phyloP scores from a whole-genome alignment of 2,113 vertebrate genomes.

The Centropristis striata region DNA sequence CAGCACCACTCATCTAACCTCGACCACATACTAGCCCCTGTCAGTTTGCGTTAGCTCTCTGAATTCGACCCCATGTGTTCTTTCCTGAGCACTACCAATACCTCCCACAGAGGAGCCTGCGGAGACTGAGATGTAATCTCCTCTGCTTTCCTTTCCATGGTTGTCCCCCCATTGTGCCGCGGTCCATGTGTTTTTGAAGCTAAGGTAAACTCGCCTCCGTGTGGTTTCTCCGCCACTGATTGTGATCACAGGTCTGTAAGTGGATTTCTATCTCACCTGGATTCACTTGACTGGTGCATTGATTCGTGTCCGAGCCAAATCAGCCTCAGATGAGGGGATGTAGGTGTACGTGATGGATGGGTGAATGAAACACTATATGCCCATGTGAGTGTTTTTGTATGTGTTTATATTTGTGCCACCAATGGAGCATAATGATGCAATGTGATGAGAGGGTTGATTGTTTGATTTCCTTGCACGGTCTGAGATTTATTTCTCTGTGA shows the following conservation, averaged over 20 bases:
- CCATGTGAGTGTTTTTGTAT: not conserved
- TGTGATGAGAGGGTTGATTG: not conserved
- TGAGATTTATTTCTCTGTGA: not conserved
- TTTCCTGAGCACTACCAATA: slow-evolving; percentile 43
- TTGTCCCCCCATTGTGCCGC: slow-evolving; percentile 64
- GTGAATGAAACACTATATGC: slow-evolving; percentile 25
- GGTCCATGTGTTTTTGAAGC: slow-evolving; percentile 58
- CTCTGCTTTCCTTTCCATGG: slow-evolving; percentile 57
- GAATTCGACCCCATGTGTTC: slow-evolving; percentile 52
- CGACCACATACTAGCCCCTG: slow-evolving; percentile 51
- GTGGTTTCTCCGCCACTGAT: slow-evolving; percentile 61
- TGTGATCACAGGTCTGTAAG: slow-evolving; percentile 76
- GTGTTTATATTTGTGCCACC: not conserved
- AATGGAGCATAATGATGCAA: slow-evolving; percentile 6
- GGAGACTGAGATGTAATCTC: slow-evolving; percentile 73
- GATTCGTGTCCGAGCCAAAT: slow-evolving; percentile 63
- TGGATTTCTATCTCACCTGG: slow-evolving; percentile 76
- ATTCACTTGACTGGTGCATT: slow-evolving; percentile 78
- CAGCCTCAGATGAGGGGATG: slow-evolving; percentile 47
- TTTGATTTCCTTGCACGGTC: not conserved
- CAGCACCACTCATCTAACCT: slow-evolving; percentile 27
- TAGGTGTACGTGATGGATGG: slow-evolving; percentile 17
- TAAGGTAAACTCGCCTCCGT: slow-evolving; percentile 60
- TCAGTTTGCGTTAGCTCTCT: slow-evolving; percentile 61
- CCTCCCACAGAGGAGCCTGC: slow-evolving; percentile 57